Conservation (phyloP, 92 coral and sea anemone genomes). For the Virgularia gustaviana region DNA sequence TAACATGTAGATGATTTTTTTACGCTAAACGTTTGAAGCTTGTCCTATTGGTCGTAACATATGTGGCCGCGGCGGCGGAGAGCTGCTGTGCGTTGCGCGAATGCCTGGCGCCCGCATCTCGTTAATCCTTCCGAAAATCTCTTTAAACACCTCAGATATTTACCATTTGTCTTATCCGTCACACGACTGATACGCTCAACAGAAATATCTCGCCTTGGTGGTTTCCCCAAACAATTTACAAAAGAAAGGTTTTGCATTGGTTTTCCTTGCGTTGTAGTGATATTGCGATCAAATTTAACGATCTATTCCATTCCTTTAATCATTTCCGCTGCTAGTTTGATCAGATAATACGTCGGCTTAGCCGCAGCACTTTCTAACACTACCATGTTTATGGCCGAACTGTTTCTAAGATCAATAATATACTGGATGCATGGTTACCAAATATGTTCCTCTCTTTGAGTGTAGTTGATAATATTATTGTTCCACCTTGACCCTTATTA, state of each 20-base stretch:
- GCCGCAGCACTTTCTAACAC: slow-evolving; percentile 39
- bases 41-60: no score
- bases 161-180: background rate
- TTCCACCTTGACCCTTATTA: slow-evolving; percentile 30
- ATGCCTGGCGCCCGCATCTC: slow-evolving; percentile 39
- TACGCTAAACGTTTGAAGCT: no score
- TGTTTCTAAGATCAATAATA: no score
- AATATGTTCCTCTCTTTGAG: no score
- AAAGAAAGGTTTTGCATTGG: background rate
- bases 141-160: slow-evolving; percentile 30
- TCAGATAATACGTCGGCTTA: slow-evolving; percentile 45
- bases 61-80: no score
- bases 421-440: no score
- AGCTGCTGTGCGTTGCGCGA: slow-evolving; percentile 28
- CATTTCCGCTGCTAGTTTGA: slow-evolving; percentile 34
- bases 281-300: slow-evolving; percentile 36
- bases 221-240: background rate
- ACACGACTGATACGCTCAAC: slow-evolving; percentile 1
- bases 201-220: background rate
- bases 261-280: slow-evolving; percentile 9
- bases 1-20: no score
- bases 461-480: no score
- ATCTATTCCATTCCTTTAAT: slow-evolving; percentile 28
- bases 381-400: no score
- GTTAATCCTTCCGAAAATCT: slow-evolving; percentile 39